Evolutionary conservation across 2,113 vertebrate genomes (phyloP).

Genomic region (Nesoenas mayeri): DNA sequence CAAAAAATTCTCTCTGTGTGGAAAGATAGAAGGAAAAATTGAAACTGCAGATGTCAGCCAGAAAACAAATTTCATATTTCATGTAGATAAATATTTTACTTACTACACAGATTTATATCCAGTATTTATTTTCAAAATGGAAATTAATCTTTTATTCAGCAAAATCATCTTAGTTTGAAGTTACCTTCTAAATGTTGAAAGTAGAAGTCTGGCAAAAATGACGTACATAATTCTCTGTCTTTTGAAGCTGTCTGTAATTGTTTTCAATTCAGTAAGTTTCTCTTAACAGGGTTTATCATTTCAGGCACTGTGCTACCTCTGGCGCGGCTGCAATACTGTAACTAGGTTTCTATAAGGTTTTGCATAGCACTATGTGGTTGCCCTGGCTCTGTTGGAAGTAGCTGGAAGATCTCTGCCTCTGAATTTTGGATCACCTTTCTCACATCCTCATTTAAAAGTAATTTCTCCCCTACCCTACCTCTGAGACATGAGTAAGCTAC

Average conservation of each 20-base stretch:
- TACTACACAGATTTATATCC: not conserved
- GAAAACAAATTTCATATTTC: not conserved
- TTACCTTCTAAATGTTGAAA: not conserved
- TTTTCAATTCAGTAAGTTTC: not conserved
- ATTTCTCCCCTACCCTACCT: fast-evolving
- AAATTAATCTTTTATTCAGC: not conserved
- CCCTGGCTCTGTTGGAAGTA: not conserved
- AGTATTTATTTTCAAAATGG: not conserved
- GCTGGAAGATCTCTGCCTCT: not conserved
- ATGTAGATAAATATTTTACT: not conserved
- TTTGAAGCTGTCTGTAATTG: not conserved
- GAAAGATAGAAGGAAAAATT: not conserved
- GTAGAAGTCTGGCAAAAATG: not conserved
- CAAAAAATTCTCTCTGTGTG: not conserved
- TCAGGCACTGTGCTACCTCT: not conserved
- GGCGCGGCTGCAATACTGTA: not conserved
- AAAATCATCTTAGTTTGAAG: not conserved
- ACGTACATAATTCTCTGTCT: not conserved
- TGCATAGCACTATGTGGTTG: not conserved
- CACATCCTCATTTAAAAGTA: not conserved
- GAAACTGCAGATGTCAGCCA: not conserved
- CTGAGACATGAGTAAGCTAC: not conserved
- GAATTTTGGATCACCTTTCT: not conserved
- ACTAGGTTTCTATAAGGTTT: not conserved
- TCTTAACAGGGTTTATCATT: not conserved